phyloP scores from a whole-genome alignment of 2,888 invertebrate species.

The Halocaridina rubra region DNA sequence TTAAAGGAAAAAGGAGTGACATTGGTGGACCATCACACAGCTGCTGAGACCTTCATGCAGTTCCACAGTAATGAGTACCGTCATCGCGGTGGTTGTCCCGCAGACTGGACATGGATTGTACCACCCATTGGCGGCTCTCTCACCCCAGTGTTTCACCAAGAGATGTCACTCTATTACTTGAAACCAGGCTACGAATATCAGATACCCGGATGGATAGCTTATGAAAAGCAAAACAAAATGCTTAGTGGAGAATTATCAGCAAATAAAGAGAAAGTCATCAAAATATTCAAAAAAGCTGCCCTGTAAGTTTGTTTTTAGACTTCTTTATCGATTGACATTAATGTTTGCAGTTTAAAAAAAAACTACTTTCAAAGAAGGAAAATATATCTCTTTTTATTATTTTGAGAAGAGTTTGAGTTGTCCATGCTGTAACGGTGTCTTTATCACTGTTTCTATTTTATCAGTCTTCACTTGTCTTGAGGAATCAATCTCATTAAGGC shows the following conservation, averaged over 20 bases:
- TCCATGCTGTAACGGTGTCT: no score
- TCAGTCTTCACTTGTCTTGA: no score
- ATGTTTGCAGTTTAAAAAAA: no score
- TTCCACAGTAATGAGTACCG: slow-evolving; percentile 91
- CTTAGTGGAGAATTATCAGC: background rate
- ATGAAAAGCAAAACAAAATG: background rate
- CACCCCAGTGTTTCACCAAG: slow-evolving; percentile 73
- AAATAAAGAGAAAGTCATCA: no score
- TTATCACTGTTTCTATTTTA: no score
- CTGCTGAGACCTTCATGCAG: slow-evolving; percentile 94
- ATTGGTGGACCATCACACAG: slow-evolving; percentile 95
- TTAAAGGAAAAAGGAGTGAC: slow-evolving; percentile 88
- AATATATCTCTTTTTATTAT: no score
- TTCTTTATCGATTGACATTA: no score
- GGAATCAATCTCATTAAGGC: no score
- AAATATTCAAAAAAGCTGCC: slow-evolving; percentile 9
- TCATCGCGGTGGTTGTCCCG: slow-evolving; percentile 85
- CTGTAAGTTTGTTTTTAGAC: no score
- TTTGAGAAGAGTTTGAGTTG: no score
- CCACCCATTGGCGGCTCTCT: slow-evolving; percentile 72
- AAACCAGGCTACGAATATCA: slow-evolving; percentile 75
- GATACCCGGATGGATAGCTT: slow-evolving; percentile 14
- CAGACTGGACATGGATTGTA: slow-evolving; percentile 85
- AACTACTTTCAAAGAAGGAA: no score
- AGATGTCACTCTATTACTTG: slow-evolving; percentile 85